phyloP scores from a whole-genome alignment of 2,888 invertebrate species.

The Tribolium freemani region DNA sequence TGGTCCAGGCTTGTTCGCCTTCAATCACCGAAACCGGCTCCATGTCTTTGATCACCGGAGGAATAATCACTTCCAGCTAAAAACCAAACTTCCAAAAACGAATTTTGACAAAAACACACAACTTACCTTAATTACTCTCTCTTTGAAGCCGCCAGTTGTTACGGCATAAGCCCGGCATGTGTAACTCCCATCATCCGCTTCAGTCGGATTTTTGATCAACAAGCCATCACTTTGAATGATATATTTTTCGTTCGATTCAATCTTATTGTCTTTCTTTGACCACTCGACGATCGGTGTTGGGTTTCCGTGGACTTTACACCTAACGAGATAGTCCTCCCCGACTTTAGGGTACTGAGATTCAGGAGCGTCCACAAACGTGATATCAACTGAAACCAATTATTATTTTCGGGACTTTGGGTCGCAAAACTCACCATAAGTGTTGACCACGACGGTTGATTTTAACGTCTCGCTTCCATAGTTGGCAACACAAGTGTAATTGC shows the following conservation, averaged over 20 bases:
- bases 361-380: conserved; percentile 88
- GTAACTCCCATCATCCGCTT: conserved; percentile 89
- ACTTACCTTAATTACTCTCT: conserved; percentile 81
- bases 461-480: conserved; percentile 82
- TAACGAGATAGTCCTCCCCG: conserved; percentile 81
- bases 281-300: conserved; percentile 90
- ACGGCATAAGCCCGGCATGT: conserved; percentile 90
- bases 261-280: conserved; percentile 82
- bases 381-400: conserved; percentile 75
- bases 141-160: conserved; percentile 83
- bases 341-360: conserved; percentile 85
- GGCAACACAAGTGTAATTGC: conserved; percentile 86
- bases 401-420: background rate
- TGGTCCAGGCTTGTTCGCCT: conserved; percentile 82
- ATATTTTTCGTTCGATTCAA: conserved; percentile 78
- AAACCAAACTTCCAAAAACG: background rate
- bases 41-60: conserved; percentile 77
- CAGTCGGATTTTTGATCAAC: conserved; percentile 81
- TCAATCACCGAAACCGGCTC: conserved; percentile 80
- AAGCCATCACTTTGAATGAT: conserved; percentile 83
- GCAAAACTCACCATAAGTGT: conserved; percentile 77
- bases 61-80: conserved; percentile 77
- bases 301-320: conserved; percentile 87
- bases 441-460: conserved; percentile 77
- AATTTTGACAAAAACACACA: background rate